These are phyloP conservation scores for Rugalucina vietnamica DNA, from an alignment of 2,888 invertebrate genomes.

Conservation along the genomic window DNA sequence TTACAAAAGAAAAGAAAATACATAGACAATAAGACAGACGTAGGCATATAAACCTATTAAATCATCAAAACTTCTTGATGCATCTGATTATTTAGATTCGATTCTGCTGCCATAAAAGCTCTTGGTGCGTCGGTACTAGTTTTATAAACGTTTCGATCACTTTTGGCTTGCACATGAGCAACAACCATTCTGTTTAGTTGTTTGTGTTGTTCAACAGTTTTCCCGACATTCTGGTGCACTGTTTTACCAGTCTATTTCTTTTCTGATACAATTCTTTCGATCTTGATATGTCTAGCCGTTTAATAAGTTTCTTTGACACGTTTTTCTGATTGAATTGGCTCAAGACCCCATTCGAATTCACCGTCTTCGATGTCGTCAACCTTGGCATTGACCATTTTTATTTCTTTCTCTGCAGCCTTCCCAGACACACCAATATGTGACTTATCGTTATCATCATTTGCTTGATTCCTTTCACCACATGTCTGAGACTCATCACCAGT, in stretches of 20 bases:
- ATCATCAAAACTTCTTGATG: too few species aligned
- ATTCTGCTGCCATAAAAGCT: neutral
- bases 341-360: neutral
- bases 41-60: too few species aligned
- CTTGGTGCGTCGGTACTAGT: too few species aligned
- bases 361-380: neutral
- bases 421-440: neutral
- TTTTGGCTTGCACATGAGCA: neutral
- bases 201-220: neutral
- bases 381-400: too few species aligned
- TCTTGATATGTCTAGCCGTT: neutral
- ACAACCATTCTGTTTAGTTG: neutral
- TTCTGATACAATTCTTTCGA: neutral
- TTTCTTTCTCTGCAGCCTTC: neutral
- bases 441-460: too few species aligned
- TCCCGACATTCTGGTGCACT: too few species aligned
- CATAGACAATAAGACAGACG: too few species aligned
- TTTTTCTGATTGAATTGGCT: neutral
- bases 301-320: neutral
- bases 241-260: neutral
- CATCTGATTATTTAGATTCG: too few species aligned
- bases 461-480: neutral
- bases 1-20: too few species aligned
- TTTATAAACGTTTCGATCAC: neutral
- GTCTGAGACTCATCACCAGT: too few species aligned